Evolutionary conservation across 1,140 invertebrate genomes (phyloP).

Genomic region (Hesperophylax magnus): DNA sequence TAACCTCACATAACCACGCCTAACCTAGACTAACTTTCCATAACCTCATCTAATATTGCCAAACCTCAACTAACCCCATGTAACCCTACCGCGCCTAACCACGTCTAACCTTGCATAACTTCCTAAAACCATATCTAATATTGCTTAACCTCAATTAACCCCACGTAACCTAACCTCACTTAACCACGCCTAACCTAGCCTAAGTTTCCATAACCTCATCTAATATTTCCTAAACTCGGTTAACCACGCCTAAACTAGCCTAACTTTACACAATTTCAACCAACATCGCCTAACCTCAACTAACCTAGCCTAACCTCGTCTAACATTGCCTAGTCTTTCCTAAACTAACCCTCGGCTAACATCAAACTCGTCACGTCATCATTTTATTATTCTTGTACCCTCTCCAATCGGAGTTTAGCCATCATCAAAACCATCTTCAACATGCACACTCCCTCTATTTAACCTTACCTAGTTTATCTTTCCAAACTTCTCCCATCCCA

Average conservation of each 20-base stretch:
- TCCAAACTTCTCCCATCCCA: not conserved
- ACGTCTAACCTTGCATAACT: not conserved
- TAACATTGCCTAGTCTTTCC: no score
- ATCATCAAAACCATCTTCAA: no score
- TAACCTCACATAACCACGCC: not conserved
- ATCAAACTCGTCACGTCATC: no score
- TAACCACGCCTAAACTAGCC: not conserved
- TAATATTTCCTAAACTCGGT: no score
- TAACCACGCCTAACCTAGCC: not conserved
- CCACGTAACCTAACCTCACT: not conserved
- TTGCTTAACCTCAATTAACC: not conserved
- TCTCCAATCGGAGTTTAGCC: no score
- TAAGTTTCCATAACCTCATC: not conserved
- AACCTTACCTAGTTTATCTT: not conserved
- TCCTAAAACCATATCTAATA: not conserved
- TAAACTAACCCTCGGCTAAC: no score
- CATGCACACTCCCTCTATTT: not conserved
- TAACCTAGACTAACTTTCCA: not conserved
- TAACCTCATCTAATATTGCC: not conserved
- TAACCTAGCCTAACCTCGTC: not conserved
- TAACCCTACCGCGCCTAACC: not conserved
- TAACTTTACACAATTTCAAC: no score
- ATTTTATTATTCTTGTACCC: no score
- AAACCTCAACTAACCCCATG: not conserved
- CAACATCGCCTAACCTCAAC: not conserved